Evolutionary conservation across 92 coral and sea anemone species (phyloP), one percentile per base, ranked within the genome.

Genomic region (Plumapathes pennacea): DNA sequence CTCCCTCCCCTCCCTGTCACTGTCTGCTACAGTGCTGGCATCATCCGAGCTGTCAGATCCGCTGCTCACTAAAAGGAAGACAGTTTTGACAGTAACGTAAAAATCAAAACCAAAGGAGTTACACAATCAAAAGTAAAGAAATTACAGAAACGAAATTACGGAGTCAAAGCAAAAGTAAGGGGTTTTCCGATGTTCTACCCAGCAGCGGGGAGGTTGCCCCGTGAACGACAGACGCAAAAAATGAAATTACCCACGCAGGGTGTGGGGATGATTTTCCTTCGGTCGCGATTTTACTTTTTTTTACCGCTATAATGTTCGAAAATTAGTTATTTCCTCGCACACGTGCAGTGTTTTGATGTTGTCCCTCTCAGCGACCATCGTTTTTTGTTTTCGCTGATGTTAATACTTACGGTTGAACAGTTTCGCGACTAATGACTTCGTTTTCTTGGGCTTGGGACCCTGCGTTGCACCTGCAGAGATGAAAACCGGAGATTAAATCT

Each of bases 1-100:
- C n/a, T 8, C 3, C 31, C 31, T 34, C 27, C 28, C 27, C 30
- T 40, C 10, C 14, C n/a, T n/a, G n/a, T 39, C 48, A 19, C 14
- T 51, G 8, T 63, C 57, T 21, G 28, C 57, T 3, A 28, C 52
- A 10, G 22, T 61, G 13, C 29, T 41, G 31, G 46, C 71, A 25
- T 71, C 89, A 41, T 80, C 69, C 46, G 65, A 89, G 44, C 95
- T 87, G 41, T 84, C 88, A 3, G 95, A 87, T 13, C 89, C 88
- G 67, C 89, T 87, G 60, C 81, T 77, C 55, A 87, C 95, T 86
- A 37, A 41, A 42, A 4, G 51, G n/a, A n/a, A n/a, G 19, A 39
- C 19, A 39, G 4, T n/a, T 8, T 3, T 9, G 12, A 0, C 15
- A 7, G 21, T 40, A 40, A n/a, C n/a, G n/a, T n/a, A n/a, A n/a